A percentile compares a stretch with the other conserved stretches of the same genome.
Conservation (phyloP, 2,888 invertebrate genomes). For the Drosophila paranaensis region DNA sequence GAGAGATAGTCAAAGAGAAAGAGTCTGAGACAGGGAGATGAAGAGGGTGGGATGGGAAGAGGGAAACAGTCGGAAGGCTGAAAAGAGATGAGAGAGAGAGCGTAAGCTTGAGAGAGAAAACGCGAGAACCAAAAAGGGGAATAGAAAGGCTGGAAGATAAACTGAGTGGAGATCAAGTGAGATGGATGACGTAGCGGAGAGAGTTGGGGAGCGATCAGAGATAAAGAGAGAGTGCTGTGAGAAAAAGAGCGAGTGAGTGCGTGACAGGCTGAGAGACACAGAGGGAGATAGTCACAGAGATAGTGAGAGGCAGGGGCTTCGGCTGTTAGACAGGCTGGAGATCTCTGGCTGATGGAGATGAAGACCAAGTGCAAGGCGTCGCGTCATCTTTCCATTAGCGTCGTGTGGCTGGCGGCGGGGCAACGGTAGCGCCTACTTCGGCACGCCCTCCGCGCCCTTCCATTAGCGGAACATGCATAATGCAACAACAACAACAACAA, state of each 20-base stretch:
- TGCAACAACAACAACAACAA: conserved; percentile 15
- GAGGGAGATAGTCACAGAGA: not conserved
- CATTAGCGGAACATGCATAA: conserved; percentile 63
- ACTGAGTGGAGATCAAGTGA: not conserved
- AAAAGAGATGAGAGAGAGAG: no score
- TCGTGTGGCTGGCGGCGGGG: conserved; percentile 57
- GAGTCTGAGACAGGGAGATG: not conserved
- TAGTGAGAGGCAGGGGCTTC: not conserved
- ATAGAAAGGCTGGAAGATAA: not conserved
- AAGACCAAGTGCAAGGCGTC: conserved; percentile 53
- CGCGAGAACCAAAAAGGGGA: not conserved
- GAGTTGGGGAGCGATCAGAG: not conserved
- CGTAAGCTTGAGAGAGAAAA: no score
- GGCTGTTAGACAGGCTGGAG: conserved; percentile 7
- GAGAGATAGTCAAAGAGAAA: not conserved
- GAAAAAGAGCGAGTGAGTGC: not conserved
- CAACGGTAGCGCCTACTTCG: conserved; percentile 44
- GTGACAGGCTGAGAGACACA: not conserved
- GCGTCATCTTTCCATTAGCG: conserved; percentile 73
- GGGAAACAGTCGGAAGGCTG: no score
- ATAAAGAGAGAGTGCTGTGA: not conserved
- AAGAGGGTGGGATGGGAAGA: not conserved
- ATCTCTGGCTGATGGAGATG: conserved; percentile 17
- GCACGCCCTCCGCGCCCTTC: conserved; percentile 66
- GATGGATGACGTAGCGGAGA: not conserved